These are phyloP conservation scores for Erythrolamprus reginae DNA, from an alignment of 2,113 vertebrate species.

Conservation along the genomic window DNA sequence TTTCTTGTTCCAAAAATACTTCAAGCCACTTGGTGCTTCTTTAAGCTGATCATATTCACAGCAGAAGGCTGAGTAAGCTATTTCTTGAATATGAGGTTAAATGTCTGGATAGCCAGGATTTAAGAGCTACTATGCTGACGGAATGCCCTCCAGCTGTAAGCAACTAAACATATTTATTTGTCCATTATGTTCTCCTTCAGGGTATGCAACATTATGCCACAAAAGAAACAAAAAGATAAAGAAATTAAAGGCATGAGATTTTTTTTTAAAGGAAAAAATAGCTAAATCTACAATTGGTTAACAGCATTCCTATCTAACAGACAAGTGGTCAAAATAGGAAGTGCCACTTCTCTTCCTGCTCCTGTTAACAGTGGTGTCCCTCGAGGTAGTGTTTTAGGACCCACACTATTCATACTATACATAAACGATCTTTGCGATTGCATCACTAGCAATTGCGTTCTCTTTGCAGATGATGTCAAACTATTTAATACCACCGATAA, in stretches of 20 bases:
- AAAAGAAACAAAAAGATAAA: not conserved
- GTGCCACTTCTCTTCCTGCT: too few relatives aligned
- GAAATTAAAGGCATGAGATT: not conserved
- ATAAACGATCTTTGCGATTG: too few relatives aligned
- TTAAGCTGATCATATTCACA: not conserved
- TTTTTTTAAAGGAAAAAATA: not conserved
- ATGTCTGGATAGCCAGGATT: not conserved
- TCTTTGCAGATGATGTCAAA: too few relatives aligned
- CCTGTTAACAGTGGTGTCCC: too few relatives aligned
- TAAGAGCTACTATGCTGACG: not conserved
- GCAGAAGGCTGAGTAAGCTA: not conserved
- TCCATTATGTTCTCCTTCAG: not conserved
- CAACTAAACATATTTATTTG: not conserved
- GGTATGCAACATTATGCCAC: not conserved
- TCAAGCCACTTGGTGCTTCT: not conserved
- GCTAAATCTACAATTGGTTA: not conserved
- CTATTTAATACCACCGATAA: too few relatives aligned
- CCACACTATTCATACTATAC: too few relatives aligned
- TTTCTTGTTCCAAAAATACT: not conserved
- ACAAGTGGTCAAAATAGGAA: too few relatives aligned
- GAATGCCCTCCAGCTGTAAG: not conserved
- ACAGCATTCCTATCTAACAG: too few relatives aligned
- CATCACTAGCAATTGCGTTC: too few relatives aligned
- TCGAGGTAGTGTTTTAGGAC: too few relatives aligned
- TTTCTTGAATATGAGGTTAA: not conserved